phyloP scores from a whole-genome alignment of 30 jellyfish, hydroid and myxozoan genomes.

The Turritopsis rubra region DNA sequence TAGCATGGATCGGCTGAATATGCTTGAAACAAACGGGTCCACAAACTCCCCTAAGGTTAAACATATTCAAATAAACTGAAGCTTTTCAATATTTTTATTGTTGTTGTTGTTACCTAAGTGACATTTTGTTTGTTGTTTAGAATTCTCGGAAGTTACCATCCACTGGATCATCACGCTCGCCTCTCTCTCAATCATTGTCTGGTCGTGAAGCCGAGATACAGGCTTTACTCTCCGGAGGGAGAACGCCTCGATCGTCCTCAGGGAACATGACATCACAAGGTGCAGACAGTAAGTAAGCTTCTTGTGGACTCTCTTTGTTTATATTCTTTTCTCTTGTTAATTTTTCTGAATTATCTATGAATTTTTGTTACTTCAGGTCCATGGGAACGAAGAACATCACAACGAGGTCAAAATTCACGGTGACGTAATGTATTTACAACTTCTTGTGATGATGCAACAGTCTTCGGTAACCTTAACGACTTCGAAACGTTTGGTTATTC shows the following conservation, averaged over 20 bases:
- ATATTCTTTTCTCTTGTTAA: not conserved
- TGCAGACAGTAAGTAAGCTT: conserved; percentile 17
- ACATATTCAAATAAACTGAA: not conserved
- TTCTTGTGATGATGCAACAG: not conserved
- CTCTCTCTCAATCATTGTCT: conserved; percentile 58
- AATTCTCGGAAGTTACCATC: conserved; percentile 66
- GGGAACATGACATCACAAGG: not conserved
- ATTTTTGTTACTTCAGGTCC: conserved; percentile 29
- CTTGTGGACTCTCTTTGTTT: not conserved
- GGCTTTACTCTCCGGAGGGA: conserved; percentile 71
- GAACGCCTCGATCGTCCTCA: conserved; percentile 52
- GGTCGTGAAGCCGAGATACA: conserved; percentile 98
- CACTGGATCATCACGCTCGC: conserved; percentile 44
- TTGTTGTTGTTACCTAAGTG: not conserved
- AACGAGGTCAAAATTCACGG: conserved; percentile 54
- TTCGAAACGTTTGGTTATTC: too few relatives aligned
- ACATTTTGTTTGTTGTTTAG: conserved; percentile 32
- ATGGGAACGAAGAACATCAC: conserved; percentile 80
- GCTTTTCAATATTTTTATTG: not conserved
- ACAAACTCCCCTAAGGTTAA: conserved; percentile 38
- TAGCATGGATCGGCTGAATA: conserved; percentile 78
- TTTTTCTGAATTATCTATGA: not conserved
- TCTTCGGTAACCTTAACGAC: too few relatives aligned
- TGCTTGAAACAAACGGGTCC: conserved; percentile 44
- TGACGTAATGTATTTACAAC: not conserved